These are phyloP conservation scores for Euthynnus affinis DNA, from an alignment of 2,797 vertebrate genomes.

Conservation along the genomic window DNA sequence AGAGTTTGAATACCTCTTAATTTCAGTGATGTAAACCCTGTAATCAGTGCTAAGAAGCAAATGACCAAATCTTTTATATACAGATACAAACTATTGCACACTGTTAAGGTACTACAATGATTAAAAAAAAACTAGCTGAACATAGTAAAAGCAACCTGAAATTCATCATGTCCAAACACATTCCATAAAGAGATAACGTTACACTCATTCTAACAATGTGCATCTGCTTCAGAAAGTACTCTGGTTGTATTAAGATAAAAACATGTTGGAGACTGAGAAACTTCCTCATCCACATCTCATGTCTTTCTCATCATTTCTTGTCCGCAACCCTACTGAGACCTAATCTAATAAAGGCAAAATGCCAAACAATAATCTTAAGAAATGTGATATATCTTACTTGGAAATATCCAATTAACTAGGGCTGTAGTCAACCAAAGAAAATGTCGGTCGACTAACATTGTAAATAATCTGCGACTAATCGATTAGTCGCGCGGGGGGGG, in stretches of 20 bases:
- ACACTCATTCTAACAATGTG: background rate
- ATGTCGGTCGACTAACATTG: too few species aligned
- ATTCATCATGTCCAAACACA: background rate
- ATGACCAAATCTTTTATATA: slow-evolving; percentile 6
- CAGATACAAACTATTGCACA: slow-evolving; percentile 12
- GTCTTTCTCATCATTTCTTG: background rate
- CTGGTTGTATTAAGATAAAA: too few species aligned
- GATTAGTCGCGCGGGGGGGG: too few species aligned
- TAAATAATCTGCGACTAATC: too few species aligned
- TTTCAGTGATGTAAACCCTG: slow-evolving; percentile 27
- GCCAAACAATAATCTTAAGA: background rate
- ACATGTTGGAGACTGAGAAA: too few species aligned
- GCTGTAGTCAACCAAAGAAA: too few species aligned
- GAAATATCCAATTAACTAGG: too few species aligned
- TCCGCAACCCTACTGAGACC: background rate
- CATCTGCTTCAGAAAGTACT: background rate
- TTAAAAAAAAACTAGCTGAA: background rate
- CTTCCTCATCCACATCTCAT: too few species aligned
- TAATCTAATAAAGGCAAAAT: background rate
- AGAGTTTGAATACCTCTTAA: slow-evolving; percentile 40
- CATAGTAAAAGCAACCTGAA: background rate
- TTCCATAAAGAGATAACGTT: background rate
- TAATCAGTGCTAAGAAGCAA: slow-evolving; percentile 40
- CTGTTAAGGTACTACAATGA: background rate
- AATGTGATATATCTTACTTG: too few species aligned